phyloP scores from a whole-genome alignment of 2,797 vertebrate species.

The Pristis pectinata region DNA sequence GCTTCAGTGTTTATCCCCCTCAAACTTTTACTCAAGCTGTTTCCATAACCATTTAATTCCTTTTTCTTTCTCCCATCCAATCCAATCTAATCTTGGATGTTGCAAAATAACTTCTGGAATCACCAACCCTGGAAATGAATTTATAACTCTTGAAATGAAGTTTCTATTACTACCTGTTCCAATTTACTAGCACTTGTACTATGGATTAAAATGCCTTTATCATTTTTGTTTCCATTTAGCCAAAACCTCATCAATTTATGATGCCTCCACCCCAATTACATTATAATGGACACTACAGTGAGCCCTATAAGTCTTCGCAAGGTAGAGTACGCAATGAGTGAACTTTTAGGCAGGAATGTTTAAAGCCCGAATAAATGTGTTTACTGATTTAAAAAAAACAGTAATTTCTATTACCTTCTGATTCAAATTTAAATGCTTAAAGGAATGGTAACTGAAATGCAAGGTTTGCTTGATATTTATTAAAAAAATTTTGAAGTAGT shows the following conservation, averaged over 20 bases:
- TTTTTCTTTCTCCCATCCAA: no score
- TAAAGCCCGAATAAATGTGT: neutral
- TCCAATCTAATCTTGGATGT: no score
- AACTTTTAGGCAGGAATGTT: slow-evolving; percentile 8
- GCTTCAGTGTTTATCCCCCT: no score
- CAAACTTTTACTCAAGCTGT: no score
- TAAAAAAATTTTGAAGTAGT: neutral
- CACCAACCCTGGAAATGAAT: no score
- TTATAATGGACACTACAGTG: slow-evolving; percentile 89
- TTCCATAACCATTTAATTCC: no score
- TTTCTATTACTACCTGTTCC: neutral
- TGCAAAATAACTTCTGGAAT: no score
- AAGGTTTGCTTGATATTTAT: neutral
- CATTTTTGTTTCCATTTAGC: slow-evolving; percentile 59
- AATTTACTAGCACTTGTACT: neutral
- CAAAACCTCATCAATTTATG: slow-evolving; percentile 84
- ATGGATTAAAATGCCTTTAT: slow-evolving; percentile 14
- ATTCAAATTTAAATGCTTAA: neutral
- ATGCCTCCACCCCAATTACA: slow-evolving; percentile 85
- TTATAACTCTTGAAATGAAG: no score
- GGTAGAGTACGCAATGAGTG: slow-evolving; percentile 57
- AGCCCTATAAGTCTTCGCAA: slow-evolving; percentile 90
- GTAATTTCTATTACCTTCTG: neutral
- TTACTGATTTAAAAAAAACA: neutral
- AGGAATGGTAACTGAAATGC: neutral